A percentile compares a stretch with the other conserved stretches of the same genome.
These are phyloP conservation scores for Pterostichus madidus DNA, from an alignment of 2,888 invertebrate species.

Conservation along the genomic window DNA sequence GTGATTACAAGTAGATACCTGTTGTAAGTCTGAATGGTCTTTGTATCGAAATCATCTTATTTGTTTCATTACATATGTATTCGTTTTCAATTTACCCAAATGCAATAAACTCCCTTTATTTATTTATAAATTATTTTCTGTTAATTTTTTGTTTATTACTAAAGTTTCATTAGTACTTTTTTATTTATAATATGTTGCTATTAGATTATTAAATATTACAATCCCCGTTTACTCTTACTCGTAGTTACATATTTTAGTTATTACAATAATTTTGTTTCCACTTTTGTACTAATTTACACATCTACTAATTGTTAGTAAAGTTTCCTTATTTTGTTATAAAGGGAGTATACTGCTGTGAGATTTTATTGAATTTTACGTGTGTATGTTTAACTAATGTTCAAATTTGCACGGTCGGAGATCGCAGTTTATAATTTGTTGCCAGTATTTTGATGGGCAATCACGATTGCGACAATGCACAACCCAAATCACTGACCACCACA, in stretches of 20 bases:
- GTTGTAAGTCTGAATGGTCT: conserved; percentile 34
- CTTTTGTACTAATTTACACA: no score
- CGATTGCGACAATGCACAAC: conserved; percentile 33
- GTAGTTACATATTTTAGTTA: no score
- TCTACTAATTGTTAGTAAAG: no score
- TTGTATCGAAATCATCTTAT: not conserved
- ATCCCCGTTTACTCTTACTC: no score
- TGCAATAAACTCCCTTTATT: not conserved
- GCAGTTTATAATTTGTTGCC: conserved; percentile 44
- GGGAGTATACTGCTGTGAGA: no score
- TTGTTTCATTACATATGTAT: conserved; percentile 30
- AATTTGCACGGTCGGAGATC: conserved; percentile 42
- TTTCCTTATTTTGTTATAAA: no score
- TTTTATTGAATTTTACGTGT: not conserved
- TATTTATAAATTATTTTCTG: no score
- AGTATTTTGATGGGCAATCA: conserved; percentile 47
- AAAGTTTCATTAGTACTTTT: no score
- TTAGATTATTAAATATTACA: no score
- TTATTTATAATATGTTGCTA: not conserved
- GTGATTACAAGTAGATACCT: not conserved
- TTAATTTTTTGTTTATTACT: no score
- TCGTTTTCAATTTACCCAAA: not conserved
- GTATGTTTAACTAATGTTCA: conserved; percentile 10
- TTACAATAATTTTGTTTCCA: no score
- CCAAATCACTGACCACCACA: conserved; percentile 41